Conservation (phyloP, 2,888 invertebrate species). For the Dichetophora obliterata region DNA sequence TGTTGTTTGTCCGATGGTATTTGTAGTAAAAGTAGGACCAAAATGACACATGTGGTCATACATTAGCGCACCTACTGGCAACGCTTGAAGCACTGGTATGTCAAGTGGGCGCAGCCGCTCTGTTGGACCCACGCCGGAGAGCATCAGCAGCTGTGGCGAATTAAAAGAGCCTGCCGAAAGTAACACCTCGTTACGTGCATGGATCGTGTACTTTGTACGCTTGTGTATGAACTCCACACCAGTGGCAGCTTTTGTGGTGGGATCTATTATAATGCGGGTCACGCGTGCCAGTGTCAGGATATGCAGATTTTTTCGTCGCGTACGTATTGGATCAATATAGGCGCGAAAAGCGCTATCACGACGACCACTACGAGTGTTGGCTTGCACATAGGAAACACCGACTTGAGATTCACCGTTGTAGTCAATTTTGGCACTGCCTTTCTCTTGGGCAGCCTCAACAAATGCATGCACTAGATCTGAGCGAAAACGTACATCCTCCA, state of each 20-base stretch:
- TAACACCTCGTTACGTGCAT: constrained; percentile 82
- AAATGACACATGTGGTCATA: constrained; percentile 71
- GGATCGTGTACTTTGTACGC: constrained; percentile 68
- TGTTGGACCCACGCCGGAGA: constrained; percentile 78
- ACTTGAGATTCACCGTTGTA: constrained; percentile 75
- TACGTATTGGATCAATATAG: constrained; percentile 73
- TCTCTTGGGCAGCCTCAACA: constrained; percentile 74
- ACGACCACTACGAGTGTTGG: constrained; percentile 72
- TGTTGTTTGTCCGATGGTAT: constrained; percentile 60
- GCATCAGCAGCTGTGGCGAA: constrained; percentile 87
- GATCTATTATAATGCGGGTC: constrained; percentile 76
- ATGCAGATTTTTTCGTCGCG: constrained; percentile 74
- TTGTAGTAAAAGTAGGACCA: constrained; percentile 66
- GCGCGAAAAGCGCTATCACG: constrained; percentile 76
- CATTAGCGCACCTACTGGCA: constrained; percentile 76
- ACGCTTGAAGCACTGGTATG: constrained; percentile 74
- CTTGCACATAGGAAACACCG: constrained; percentile 76
- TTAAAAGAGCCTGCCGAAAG: constrained; percentile 87
- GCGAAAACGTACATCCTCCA: constrained; percentile 73
- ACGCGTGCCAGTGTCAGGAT: constrained; percentile 75
- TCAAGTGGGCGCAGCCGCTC: constrained; percentile 71
- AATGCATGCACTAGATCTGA: constrained; percentile 72
- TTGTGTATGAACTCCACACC: constrained; percentile 77
- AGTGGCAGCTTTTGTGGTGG: constrained; percentile 73
- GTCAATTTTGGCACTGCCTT: constrained; percentile 77